Evolutionary conservation across 2,888 invertebrate species (phyloP).

Genomic region (Luperina testacea): DNA sequence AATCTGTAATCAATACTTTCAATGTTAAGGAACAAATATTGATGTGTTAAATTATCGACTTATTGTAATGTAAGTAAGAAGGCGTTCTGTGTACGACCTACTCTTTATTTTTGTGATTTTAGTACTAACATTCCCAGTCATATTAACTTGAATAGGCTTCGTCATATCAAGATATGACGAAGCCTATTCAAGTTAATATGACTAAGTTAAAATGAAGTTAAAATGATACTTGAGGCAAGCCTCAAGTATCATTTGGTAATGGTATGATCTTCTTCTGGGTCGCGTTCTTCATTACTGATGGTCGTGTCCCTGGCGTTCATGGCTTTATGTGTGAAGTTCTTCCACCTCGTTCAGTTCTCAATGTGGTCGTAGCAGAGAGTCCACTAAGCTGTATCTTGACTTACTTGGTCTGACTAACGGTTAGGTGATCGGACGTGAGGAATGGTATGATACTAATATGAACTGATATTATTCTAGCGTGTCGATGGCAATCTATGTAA

Average conservation of each 20-base stretch:
- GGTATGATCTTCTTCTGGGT: background rate
- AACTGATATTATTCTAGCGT: background rate
- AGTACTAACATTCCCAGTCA: background rate
- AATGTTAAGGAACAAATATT: constrained; percentile 38
- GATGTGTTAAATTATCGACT: constrained; percentile 30
- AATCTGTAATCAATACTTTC: constrained; percentile 30
- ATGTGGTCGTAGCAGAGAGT: background rate
- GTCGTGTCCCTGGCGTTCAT: background rate
- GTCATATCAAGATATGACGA: too few relatives aligned
- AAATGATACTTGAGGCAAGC: too few relatives aligned
- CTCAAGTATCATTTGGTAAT: background rate
- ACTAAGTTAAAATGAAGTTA: too few relatives aligned
- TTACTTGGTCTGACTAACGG: background rate
- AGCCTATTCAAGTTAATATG: too few relatives aligned
- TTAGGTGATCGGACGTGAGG: background rate
- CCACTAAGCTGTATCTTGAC: background rate
- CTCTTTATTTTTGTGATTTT: background rate
- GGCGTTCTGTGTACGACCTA: too few relatives aligned
- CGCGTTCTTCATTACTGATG: background rate
- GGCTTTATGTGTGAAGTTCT: background rate
- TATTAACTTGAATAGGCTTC: background rate
- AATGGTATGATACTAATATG: background rate
- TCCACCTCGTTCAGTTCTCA: background rate
- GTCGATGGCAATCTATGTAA: background rate
- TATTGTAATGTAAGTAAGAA: constrained; percentile 14